These are phyloP conservation scores for Zonitis immaculata DNA, from an alignment of 2,888 invertebrate species.

Conservation along the genomic window DNA sequence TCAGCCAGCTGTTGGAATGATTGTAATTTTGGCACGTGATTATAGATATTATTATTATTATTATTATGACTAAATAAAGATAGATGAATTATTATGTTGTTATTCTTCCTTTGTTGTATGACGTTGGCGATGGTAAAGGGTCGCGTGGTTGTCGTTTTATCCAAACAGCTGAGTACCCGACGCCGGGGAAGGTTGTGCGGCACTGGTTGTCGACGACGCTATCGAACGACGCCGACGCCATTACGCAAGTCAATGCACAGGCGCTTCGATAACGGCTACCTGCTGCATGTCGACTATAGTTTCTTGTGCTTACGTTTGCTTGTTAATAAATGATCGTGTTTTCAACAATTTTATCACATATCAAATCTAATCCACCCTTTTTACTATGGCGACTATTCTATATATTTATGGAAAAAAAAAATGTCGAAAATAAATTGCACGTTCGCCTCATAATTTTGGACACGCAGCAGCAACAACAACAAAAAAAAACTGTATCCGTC, in stretches of 20 bases:
- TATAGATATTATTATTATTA: too few species aligned
- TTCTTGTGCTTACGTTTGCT: constrained; percentile 35
- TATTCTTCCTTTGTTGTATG: neutral
- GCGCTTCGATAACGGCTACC: constrained; percentile 44
- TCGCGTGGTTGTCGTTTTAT: constrained; percentile 31
- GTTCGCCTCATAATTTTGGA: neutral
- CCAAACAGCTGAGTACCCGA: constrained; percentile 44
- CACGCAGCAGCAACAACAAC: constrained; percentile 1
- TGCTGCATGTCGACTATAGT: constrained; percentile 42
- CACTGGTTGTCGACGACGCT: constrained; percentile 46
- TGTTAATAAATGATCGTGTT: constrained; percentile 41
- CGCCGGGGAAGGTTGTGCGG: constrained; percentile 48
- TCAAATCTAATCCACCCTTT: constrained; percentile 7
- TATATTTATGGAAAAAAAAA: neutral
- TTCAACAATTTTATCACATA: constrained; percentile 34
- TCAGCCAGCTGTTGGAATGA: neutral
- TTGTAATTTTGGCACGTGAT: constrained; percentile 15
- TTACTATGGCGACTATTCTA: neutral
- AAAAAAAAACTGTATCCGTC: neutral
- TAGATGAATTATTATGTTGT: constrained; percentile 10
- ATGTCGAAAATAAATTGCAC: neutral
- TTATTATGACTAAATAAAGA: constrained; percentile 3
- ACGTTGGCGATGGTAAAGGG: constrained; percentile 13
- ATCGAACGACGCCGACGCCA: constrained; percentile 48
- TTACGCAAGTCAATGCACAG: constrained; percentile 45